phyloP scores from a whole-genome alignment of 2,797 vertebrate genomes.

The Parotocinclus haroldoi region DNA sequence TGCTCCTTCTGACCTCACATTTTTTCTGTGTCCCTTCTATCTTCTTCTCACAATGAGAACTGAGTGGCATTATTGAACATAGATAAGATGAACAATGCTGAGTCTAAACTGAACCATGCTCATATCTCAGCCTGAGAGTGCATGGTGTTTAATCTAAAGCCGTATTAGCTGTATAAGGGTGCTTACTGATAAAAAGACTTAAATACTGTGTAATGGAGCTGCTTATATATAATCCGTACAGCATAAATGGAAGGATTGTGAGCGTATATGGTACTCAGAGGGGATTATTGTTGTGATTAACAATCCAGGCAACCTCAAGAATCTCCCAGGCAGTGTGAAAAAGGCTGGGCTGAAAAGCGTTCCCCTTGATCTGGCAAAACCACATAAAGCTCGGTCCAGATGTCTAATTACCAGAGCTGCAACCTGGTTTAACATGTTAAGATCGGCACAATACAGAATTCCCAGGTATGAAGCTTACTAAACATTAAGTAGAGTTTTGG shows the following conservation, averaged over 20 bases:
- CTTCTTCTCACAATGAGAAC: conserved; percentile 5
- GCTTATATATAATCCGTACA: too few relatives aligned
- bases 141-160: too few relatives aligned
- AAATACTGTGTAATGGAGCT: too few relatives aligned
- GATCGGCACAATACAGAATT: conserved; percentile 34
- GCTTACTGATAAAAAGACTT: too few relatives aligned
- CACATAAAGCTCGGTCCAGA: conserved; percentile 48
- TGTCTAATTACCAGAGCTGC: conserved; percentile 42
- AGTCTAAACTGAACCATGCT: too few relatives aligned
- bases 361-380: conserved; percentile 38
- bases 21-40: conserved; percentile 56
- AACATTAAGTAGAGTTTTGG: conserved; percentile 35
- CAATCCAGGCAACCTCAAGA: conserved; percentile 21
- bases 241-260: conserved; percentile 24
- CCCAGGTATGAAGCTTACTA: conserved; percentile 38
- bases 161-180: too few relatives aligned
- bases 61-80: too few relatives aligned
- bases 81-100: too few relatives aligned
- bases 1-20: conserved; percentile 65
- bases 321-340: conserved; percentile 36
- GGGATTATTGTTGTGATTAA: conserved; percentile 32
- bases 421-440: conserved; percentile 40
- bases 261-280: conserved; percentile 6
- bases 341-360: conserved; percentile 11
- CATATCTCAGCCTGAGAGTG: too few relatives aligned